Evolutionary conservation across 2,888 invertebrate species (phyloP).

Genomic region (Phaedon cochleariae): DNA sequence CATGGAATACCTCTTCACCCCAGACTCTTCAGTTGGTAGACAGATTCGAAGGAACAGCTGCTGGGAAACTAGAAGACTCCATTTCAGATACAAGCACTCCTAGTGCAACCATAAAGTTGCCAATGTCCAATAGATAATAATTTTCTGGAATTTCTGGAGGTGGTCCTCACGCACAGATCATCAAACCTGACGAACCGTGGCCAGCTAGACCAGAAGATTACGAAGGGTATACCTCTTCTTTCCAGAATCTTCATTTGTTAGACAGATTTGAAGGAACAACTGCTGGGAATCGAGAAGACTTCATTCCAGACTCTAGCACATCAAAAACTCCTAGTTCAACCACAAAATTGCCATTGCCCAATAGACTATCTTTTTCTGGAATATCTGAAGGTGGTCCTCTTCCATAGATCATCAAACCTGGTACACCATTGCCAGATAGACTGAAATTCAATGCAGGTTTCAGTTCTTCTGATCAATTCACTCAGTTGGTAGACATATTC

Average conservation of each 20-base stretch:
- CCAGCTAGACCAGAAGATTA: slow-evolving; percentile 34
- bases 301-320: too few relatives aligned
- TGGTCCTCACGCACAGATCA: slow-evolving; percentile 25
- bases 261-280: slow-evolving; percentile 15
- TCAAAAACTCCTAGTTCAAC: background rate
- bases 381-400: slow-evolving; percentile 2
- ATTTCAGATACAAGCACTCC: too few relatives aligned
- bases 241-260: background rate
- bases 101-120: background rate
- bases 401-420: slow-evolving; percentile 19
- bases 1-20: too few relatives aligned
- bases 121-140: slow-evolving; percentile 2
- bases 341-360: background rate
- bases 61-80: too few relatives aligned
- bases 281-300: background rate
- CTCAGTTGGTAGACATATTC: slow-evolving; percentile 13
- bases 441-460: slow-evolving; percentile 20
- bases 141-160: slow-evolving; percentile 10
- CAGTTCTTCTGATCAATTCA: background rate
- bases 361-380: slow-evolving; percentile 24
- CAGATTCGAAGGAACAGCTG: background rate
- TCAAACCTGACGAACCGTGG: slow-evolving; percentile 42
- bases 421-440: slow-evolving; percentile 33
- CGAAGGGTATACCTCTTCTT: slow-evolving; percentile 11
- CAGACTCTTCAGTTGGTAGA: background rate